Conservation (phyloP, 2,797 vertebrate species). For the Pogonophryne albipinna region DNA sequence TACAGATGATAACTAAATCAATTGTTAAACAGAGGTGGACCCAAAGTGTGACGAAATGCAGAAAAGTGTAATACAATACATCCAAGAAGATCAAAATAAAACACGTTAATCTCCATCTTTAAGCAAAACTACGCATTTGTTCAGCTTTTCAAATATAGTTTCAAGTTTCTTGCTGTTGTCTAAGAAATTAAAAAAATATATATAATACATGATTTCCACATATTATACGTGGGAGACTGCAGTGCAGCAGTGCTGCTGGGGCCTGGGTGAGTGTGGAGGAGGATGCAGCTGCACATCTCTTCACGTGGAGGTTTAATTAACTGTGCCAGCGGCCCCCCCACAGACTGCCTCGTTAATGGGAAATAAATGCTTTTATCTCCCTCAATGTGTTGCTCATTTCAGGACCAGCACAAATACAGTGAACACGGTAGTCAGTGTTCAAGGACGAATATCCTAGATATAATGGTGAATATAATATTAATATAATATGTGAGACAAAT, state of each 20-base stretch:
- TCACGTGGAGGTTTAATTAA: slow-evolving; percentile 68
- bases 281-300: slow-evolving; percentile 53
- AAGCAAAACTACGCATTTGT: background rate
- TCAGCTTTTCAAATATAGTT: background rate
- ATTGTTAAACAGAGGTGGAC: no score
- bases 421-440: slow-evolving; percentile 16
- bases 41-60: background rate
- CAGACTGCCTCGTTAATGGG: slow-evolving; percentile 57
- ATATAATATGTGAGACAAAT: slow-evolving; percentile 17
- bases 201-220: slow-evolving; percentile 3
- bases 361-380: slow-evolving; percentile 56
- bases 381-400: slow-evolving; percentile 23
- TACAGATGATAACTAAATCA: no score
- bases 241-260: slow-evolving; percentile 8
- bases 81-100: slow-evolving; percentile 52
- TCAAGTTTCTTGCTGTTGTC: background rate
- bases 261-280: slow-evolving; percentile 50
- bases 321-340: slow-evolving; percentile 34
- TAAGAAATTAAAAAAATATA: background rate
- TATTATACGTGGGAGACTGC: slow-evolving; percentile 33
- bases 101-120: slow-evolving; percentile 40
- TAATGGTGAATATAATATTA: background rate
- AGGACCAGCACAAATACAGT: slow-evolving; percentile 23
- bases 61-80: slow-evolving; percentile 17
- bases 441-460: slow-evolving; percentile 19